Evolutionary conservation across 2,797 vertebrate species (phyloP).

Genomic region (Acanthurus leucopareius): DNA sequence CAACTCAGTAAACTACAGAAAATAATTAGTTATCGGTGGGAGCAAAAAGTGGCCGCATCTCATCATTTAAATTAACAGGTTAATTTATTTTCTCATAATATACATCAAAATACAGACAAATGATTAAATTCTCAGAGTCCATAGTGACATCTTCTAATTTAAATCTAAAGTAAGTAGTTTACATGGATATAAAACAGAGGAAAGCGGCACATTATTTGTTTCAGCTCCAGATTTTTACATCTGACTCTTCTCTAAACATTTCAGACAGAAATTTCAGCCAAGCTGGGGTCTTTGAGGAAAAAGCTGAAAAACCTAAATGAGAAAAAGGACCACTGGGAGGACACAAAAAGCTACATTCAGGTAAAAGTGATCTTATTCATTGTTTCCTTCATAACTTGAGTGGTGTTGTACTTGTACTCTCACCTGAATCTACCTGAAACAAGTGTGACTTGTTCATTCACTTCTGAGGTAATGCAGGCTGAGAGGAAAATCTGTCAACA

Average conservation of each 20-base stretch:
- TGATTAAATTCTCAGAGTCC: not conserved
- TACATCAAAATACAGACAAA: not conserved
- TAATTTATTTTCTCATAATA: not conserved
- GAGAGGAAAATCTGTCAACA: not conserved
- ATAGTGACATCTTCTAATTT: not conserved
- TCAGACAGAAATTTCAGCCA: conserved; percentile 69
- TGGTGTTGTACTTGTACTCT: not conserved
- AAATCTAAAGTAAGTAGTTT: not conserved
- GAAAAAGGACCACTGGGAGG: conserved; percentile 72
- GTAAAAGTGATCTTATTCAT: conserved; percentile 49
- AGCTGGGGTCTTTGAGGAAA: conserved; percentile 67
- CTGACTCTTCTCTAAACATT: conserved; percentile 27
- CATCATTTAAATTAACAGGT: too few species aligned
- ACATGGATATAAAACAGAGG: not conserved
- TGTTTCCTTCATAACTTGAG: not conserved
- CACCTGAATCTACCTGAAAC: not conserved
- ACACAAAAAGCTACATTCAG: conserved; percentile 74
- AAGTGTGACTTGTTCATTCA: not conserved
- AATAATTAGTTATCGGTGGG: not conserved
- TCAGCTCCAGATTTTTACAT: not conserved
- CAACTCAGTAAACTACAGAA: not conserved
- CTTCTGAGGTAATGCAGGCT: not conserved
- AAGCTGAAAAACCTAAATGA: conserved; percentile 64
- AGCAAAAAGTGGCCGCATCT: not conserved
- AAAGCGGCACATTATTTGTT: not conserved